These are phyloP conservation scores for Spongilla lacustris DNA, from an alignment of 37 sponge, comb jelly and placozoan genomes.

Conservation along the genomic window DNA sequence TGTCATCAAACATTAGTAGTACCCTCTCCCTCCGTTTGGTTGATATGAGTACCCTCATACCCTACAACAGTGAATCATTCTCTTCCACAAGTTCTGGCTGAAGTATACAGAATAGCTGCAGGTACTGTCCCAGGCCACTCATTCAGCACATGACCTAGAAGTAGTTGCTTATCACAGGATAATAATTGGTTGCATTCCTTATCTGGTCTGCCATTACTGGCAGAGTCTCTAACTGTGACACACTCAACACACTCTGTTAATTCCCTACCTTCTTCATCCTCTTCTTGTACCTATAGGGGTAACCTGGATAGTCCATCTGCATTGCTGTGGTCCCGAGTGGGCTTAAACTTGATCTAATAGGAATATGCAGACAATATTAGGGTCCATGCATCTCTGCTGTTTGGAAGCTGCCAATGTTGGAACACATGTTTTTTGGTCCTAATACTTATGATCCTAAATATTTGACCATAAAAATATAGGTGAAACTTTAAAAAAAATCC, in stretches of 20 bases:
- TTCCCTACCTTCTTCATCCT: background rate
- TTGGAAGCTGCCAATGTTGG: constrained; percentile 43
- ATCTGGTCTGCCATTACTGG: constrained; percentile 21
- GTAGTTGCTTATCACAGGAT: constrained; percentile 55
- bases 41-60: constrained; percentile 48
- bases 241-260: constrained; percentile 30
- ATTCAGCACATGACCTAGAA: constrained; percentile 9
- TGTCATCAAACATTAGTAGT: constrained; percentile 23
- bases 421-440: constrained; percentile 29
- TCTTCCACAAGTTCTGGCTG: constrained; percentile 45
- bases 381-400: constrained; percentile 22
- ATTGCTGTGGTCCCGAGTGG: constrained; percentile 53
- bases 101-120: background rate
- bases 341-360: background rate
- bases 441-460: constrained; percentile 32
- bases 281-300: constrained; percentile 22
- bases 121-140: constrained; percentile 34
- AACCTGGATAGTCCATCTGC: constrained; percentile 64
- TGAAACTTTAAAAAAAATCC: constrained; percentile 47
- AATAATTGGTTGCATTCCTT: constrained; percentile 15
- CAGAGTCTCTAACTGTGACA: constrained; percentile 3
- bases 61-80: constrained; percentile 44
- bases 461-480: constrained; percentile 54
- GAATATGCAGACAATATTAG: too few species aligned
- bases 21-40: background rate